Evolutionary conservation across 2,797 vertebrate genomes (phyloP).

Genomic region (Halcyon leucocephala): DNA sequence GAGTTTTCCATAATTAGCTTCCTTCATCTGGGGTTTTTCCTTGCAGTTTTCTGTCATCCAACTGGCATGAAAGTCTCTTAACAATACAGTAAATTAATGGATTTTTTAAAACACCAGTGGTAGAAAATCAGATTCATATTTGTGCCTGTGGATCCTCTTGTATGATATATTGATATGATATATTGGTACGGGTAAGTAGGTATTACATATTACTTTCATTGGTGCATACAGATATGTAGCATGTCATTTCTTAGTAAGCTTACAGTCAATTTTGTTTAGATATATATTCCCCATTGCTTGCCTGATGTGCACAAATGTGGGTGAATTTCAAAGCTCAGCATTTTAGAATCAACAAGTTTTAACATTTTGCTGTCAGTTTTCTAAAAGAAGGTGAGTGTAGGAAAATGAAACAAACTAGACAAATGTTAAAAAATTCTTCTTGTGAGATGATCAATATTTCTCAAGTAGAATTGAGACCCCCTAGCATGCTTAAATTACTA

Average conservation of each 20-base stretch:
- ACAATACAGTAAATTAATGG: background rate
- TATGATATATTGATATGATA: background rate
- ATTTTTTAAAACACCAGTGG: background rate
- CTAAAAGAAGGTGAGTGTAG: background rate
- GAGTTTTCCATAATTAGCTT: background rate
- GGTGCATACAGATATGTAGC: background rate
- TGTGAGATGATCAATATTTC: background rate
- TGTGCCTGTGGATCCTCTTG: background rate
- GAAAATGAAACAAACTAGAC: background rate
- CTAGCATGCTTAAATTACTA: background rate
- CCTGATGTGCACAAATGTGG: background rate
- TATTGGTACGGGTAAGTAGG: background rate
- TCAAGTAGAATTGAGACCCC: background rate
- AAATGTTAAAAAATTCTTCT: background rate
- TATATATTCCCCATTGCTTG: background rate
- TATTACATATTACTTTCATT: background rate
- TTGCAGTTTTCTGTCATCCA: background rate
- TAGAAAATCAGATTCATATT: background rate
- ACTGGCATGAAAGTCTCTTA: background rate
- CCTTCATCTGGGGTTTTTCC: background rate
- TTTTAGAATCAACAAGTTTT: background rate
- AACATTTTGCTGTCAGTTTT: background rate
- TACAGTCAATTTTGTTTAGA: background rate
- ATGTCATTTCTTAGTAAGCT: background rate
- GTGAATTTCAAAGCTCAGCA: background rate